These are phyloP conservation scores for Phacellophora camtschatica DNA, from an alignment of 30 jellyfish, hydroid and myxozoan genomes.

Conservation along the genomic window DNA sequence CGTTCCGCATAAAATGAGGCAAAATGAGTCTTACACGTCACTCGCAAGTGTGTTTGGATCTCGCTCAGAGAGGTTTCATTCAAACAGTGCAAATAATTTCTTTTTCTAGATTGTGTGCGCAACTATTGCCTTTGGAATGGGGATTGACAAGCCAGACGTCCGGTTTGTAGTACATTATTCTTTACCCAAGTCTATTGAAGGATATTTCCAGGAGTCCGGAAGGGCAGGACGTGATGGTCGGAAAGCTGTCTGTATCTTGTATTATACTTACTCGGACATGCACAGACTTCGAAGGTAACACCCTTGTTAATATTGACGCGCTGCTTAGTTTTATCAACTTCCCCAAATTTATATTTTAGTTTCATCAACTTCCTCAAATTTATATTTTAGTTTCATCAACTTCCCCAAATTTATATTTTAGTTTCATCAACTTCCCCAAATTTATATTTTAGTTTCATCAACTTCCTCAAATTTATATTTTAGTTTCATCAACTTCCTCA, in stretches of 20 bases:
- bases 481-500: too few species aligned
- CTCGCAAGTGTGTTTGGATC: neutral
- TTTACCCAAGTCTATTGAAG: constrained; percentile 98
- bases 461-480: too few species aligned
- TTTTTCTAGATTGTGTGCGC: constrained; percentile 87
- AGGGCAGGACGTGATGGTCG: constrained; percentile 99
- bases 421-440: too few species aligned
- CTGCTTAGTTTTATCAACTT: too few species aligned
- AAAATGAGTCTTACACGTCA: neutral
- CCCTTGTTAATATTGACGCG: too few species aligned
- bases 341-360: too few species aligned
- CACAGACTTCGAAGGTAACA: constrained; percentile 84
- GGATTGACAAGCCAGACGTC: constrained; percentile 99
- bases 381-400: too few species aligned
- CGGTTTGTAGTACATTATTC: constrained; percentile 97
- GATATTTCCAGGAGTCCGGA: constrained; percentile 98
- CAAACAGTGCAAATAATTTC: neutral
- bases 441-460: too few species aligned
- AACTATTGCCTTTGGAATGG: constrained; percentile 99
- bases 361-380: too few species aligned
- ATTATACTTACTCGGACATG: constrained; percentile 91
- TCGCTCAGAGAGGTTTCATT: neutral
- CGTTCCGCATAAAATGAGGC: too few species aligned
- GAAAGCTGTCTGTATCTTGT: constrained; percentile 88
- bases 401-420: too few species aligned